Percentiles rank a stretch among this genome's conserved stretches.
Conservation (phyloP, 1,140 invertebrate genomes). For the Drosophila bipectinata region DNA sequence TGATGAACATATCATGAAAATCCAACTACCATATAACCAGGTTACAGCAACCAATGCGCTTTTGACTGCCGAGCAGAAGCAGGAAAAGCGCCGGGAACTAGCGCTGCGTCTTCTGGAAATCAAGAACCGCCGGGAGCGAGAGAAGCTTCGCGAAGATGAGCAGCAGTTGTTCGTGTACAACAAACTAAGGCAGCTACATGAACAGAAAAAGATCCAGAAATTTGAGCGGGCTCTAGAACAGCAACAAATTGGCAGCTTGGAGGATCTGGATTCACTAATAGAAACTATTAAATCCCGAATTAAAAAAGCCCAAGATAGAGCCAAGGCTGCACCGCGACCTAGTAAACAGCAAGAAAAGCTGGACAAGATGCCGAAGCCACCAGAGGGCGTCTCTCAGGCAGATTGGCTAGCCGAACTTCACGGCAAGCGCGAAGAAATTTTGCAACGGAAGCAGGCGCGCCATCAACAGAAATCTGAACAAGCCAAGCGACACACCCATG, state of each 20-base stretch:
- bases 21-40: constrained; percentile 91
- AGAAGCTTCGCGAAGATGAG: constrained; percentile 93
- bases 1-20: constrained; percentile 91
- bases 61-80: constrained; percentile 91
- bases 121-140: constrained; percentile 92
- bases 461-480: constrained; percentile 93
- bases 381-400: constrained; percentile 84
- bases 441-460: constrained; percentile 88
- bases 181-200: constrained; percentile 85
- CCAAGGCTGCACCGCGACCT: constrained; percentile 32
- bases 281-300: constrained; percentile 90
- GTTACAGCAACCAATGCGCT: constrained; percentile 84
- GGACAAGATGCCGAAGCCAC: constrained; percentile 85
- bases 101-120: constrained; percentile 92
- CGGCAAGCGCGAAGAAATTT: constrained; percentile 87
- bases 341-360: constrained; percentile 64
- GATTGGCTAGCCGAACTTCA: constrained; percentile 89
- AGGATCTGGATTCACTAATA: constrained; percentile 89
- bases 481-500: constrained; percentile 93
- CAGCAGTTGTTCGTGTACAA: constrained; percentile 92
- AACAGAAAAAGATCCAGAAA: constrained; percentile 66
- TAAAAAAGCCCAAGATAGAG: constrained; percentile 86
- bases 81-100: constrained; percentile 93
- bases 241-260: constrained; percentile 86
- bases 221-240: constrained; percentile 86